These are phyloP conservation scores for Ischnura elegans DNA, from an alignment of 2,888 invertebrate species.

Conservation along the genomic window DNA sequence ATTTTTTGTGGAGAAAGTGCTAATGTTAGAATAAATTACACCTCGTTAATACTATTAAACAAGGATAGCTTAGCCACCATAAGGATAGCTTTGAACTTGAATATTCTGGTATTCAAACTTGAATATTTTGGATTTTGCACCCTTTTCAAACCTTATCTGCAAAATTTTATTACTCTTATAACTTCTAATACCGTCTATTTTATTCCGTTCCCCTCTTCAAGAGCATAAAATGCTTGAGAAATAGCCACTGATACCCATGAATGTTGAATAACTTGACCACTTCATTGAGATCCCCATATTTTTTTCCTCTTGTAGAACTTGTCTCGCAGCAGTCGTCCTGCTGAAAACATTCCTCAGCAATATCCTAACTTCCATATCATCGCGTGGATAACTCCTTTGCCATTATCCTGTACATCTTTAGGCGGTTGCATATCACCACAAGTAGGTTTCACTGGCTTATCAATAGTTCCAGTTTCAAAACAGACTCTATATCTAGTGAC, in stretches of 20 bases:
- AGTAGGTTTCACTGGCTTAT: conserved; percentile 49
- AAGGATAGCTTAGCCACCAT: background rate
- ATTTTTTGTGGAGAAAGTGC: no score
- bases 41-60: conserved; percentile 52
- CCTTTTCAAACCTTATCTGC: background rate
- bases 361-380: conserved; percentile 93
- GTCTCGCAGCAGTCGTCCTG: conserved; percentile 92
- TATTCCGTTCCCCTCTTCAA: background rate
- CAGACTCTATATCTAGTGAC: conserved; percentile 78
- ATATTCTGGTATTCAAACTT: no score
- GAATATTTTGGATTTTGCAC: background rate
- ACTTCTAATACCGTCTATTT: background rate
- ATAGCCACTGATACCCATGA: conserved; percentile 81
- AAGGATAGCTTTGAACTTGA: background rate
- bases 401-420: conserved; percentile 81
- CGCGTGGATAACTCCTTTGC: conserved; percentile 92
- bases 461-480: conserved; percentile 78
- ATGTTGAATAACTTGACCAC: conserved; percentile 96
- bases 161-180: background rate
- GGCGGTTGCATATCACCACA: conserved; percentile 69
- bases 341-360: conserved; percentile 97
- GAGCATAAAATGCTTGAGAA: background rate
- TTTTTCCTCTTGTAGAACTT: conserved; percentile 91
- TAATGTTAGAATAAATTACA: no score
- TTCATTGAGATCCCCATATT: conserved; percentile 94